phyloP scores from a whole-genome alignment of 2,888 invertebrate species.

The Cryptocheilus praepositus region DNA sequence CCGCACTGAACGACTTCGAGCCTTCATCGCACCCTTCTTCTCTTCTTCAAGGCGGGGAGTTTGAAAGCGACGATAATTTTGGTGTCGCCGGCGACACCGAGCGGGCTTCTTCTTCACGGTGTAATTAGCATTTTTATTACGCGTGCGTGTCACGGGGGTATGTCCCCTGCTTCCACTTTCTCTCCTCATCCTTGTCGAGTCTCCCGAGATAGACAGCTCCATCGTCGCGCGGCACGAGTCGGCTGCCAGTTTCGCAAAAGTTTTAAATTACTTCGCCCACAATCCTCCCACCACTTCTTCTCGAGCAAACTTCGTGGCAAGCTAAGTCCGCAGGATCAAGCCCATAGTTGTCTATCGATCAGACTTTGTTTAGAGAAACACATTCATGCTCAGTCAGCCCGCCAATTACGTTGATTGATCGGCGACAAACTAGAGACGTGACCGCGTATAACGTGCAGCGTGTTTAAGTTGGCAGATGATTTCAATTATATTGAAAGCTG shows the following conservation, averaged over 20 bases:
- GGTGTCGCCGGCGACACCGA: conserved; percentile 33
- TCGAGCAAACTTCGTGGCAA: conserved; percentile 26
- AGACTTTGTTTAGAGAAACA: too few relatives aligned
- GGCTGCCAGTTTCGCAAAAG: conserved; percentile 40
- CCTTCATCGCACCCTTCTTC: neutral
- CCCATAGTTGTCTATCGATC: neutral
- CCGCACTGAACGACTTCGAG: neutral
- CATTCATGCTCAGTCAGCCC: too few relatives aligned
- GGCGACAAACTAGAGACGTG: too few relatives aligned
- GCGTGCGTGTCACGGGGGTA: conserved; percentile 42
- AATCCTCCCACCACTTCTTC: conserved; percentile 5
- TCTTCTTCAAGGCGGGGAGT: neutral
- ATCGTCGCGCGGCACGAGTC: conserved; percentile 25
- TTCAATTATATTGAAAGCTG: too few relatives aligned
- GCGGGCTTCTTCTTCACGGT: conserved; percentile 42
- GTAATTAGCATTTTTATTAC: conserved; percentile 64
- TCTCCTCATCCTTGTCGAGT: conserved; percentile 8
- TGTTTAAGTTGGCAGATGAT: too few relatives aligned
- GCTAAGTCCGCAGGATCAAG: neutral
- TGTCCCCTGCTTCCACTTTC: conserved; percentile 11
- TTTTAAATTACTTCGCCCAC: conserved; percentile 50
- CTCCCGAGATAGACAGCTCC: conserved; percentile 31
- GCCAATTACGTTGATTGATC: too few relatives aligned
- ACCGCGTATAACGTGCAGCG: too few relatives aligned
- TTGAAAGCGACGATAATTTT: conserved; percentile 28